Base-by-base conservation (phyloP, 2,888 invertebrate genomes). In the Microdon myrmicae region DNA sequence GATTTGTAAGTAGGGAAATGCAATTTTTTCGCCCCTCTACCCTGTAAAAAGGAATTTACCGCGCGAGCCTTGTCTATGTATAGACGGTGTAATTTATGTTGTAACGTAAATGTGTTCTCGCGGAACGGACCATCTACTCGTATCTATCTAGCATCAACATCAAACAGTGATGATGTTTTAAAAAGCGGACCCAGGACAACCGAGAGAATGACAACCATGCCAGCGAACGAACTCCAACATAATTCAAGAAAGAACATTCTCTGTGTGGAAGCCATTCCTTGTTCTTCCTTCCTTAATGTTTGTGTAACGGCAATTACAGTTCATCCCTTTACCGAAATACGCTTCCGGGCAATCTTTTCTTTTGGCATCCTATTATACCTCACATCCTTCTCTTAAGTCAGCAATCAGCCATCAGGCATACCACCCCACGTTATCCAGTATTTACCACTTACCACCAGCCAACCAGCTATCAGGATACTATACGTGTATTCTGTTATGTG, bases 291-390 rank as follows among this genome's bases (percentile, higher is more conserved):
- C 64, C 64, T 58, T 66, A 58, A 66, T 66, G 47, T 49, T 38
- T 53, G 47, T 66, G 64, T 66, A 66, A 66, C 47, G 58, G 64
- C 64, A 66, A 66, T 66, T 66, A 66, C 58, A 66, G 64, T 66
- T 53, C 64, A 48, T 64, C 51, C 51, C 51, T 64, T 58, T 47
- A 54, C 51, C 43, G 53, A 58, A 58, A 58, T 54, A 53, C 48
- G 58, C 64, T 66, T 66, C 64, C 58, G 64, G 64, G 45, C 56
- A 64, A 64, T 64, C 51, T 64, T 64, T 64, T 64, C 56, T 64
- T 51, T 64, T 56, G 64, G 56, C 60, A 44, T 55, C 44, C 35
- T 23, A 22, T 35, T 19, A 44, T 12, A 22, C 17, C 35, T 44
- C 29, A 38, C 41, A 45, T 41, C 31, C 37, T 43, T 17, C n/a